Evolutionary conservation across 2,113 vertebrate genomes (phyloP).

Genomic region (Sapayoa aenigma): DNA sequence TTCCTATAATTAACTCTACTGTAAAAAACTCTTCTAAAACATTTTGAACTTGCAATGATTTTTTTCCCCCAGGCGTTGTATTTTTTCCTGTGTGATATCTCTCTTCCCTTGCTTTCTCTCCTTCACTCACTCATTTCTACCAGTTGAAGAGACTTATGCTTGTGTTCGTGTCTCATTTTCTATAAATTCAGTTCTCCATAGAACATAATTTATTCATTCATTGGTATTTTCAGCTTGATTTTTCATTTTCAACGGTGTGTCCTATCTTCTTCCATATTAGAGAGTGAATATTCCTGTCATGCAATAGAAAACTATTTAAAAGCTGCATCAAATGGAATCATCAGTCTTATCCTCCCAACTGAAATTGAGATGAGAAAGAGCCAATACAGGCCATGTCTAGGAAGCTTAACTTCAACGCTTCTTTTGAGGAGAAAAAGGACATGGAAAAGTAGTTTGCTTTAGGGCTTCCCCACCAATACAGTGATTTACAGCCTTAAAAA

Average conservation of each 20-base stretch:
- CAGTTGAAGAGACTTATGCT: not conserved
- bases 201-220: not conserved
- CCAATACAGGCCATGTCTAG: not conserved
- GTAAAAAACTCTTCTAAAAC: not conserved
- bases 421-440: not conserved
- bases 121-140: not conserved
- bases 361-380: not conserved
- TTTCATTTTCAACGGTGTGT: not conserved
- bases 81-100: not conserved
- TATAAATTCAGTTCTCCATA: not conserved
- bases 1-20: not conserved
- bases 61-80: not conserved
- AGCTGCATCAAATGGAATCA: not conserved
- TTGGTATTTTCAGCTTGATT: not conserved
- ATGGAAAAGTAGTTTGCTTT: not conserved
- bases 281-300: not conserved
- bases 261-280: not conserved
- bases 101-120: not conserved
- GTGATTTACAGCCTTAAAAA: constrained; percentile 34
- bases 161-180: not conserved
- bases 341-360: not conserved
- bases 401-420: not conserved
- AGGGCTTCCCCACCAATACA: constrained; percentile 6
- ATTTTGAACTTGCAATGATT: not conserved
- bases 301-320: not conserved